phyloP scores from a whole-genome alignment of 2,888 invertebrate genomes.

The Heliconius hortense region DNA sequence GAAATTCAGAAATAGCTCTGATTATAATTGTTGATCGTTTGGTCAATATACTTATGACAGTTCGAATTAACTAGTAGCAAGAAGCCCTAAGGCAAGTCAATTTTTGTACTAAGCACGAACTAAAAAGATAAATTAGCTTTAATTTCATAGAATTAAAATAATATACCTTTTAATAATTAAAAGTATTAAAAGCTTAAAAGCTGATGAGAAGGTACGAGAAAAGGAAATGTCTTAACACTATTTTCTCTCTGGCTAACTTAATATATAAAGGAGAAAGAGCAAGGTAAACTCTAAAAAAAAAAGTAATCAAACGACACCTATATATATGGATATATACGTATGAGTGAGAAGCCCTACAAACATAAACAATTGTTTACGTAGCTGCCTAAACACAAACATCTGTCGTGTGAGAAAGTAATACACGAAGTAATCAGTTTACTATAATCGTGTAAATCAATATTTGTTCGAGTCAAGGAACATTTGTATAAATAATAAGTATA shows the following conservation, averaged over 20 bases:
- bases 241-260: background rate
- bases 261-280: background rate
- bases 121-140: background rate
- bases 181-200: no score
- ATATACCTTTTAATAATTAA: background rate
- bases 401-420: slow-evolving; percentile 20
- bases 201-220: no score
- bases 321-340: background rate
- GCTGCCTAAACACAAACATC: slow-evolving; percentile 19
- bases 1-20: no score
- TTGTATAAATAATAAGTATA: background rate
- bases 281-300: background rate
- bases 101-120: no score
- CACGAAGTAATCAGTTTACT: slow-evolving; percentile 15
- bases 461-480: background rate
- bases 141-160: background rate
- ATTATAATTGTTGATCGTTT: background rate
- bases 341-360: slow-evolving; percentile 1
- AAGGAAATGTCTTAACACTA: background rate
- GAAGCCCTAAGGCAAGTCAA: background rate
- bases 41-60: background rate
- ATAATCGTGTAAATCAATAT: slow-evolving; percentile 7
- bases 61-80: background rate
- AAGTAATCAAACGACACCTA: background rate
- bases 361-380: slow-evolving; percentile 16